Base-by-base conservation (phyloP, 2,797 vertebrate species). In the Phrynocephalus guinanensis region DNA sequence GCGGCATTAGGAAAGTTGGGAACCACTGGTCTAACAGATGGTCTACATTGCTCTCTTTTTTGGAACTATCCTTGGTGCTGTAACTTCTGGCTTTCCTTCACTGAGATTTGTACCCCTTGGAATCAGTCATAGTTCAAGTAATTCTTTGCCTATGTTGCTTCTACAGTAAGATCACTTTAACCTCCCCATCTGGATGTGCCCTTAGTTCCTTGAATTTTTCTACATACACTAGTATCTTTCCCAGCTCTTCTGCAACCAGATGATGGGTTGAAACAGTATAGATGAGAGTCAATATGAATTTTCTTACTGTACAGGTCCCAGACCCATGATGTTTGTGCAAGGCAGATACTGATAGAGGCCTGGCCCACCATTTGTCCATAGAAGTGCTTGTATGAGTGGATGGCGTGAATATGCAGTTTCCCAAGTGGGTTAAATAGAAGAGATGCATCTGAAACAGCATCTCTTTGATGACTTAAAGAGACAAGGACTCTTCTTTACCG, bases 61-160 rank as follows among this genome's bases (percentile, higher is more conserved):
- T 79, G 77, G 77, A 79, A 30, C 50, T 79, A 52, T 56, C 50
- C 77, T 52, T 56, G 48, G 77, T 79, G 26, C 77, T 78, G 76
- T 26, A 78, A 50, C 4, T 16, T 78, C 76, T 30, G 77, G 50
- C 50, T 52, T 56, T n/a, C 28, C 13, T 52, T n/a, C 9, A 11
- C 26, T 4, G 70, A 71, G 60, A 18, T 18, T 63, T 63, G 22
- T 66, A 7, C 6, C 26, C 6, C 2, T 5, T 20, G 26, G 44
- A 10, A 52, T 15, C 33, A 22, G 33, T 13, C 33, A 24, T 52
- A 18, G 20, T 13, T 79, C 28, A 52, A 16, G 7, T 79, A 8
- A 26, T n/a, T 3, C 26, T 50, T 48, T 56, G 11, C 52, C 52
- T 56, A 13, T 56, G 52, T 13, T 56, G 52, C 11, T 52, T 52